Conservation (phyloP, 2,888 invertebrate genomes). For the Acanthacorydalis orientalis region DNA sequence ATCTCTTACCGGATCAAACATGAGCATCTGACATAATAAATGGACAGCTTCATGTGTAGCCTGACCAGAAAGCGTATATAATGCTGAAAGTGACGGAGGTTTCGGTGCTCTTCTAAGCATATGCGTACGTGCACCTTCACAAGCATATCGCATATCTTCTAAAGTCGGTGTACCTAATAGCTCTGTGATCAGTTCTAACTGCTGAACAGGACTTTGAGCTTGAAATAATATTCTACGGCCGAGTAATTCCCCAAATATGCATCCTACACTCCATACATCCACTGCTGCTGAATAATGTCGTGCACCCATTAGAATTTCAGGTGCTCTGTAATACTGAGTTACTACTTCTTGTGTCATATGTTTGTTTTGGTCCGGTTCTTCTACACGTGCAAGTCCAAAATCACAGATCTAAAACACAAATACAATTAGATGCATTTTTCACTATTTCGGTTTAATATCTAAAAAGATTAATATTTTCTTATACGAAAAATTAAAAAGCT, state of each 20-base stretch:
- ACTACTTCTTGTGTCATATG: slow-evolving; percentile 99
- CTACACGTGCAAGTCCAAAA: slow-evolving; percentile 95
- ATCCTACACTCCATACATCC: slow-evolving; percentile 98
- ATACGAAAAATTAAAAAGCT: too few species aligned
- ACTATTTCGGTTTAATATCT: too few species aligned
- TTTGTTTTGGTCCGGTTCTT: slow-evolving; percentile 83
- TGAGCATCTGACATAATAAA: slow-evolving; percentile 90
- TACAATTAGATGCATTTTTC: too few species aligned
- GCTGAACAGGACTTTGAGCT: slow-evolving; percentile 92
- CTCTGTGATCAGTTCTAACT: slow-evolving; percentile 95
- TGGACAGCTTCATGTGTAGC: slow-evolving; percentile 98
- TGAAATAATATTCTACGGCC: slow-evolving; percentile 94
- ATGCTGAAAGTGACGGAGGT: slow-evolving; percentile 71
- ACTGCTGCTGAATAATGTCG: slow-evolving; percentile 92
- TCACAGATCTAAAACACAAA: slow-evolving; percentile 71
- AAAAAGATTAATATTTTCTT: too few species aligned
- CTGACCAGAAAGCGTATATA: slow-evolving; percentile 77
- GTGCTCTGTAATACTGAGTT: slow-evolving; percentile 98
- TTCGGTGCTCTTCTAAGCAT: slow-evolving; percentile 79
- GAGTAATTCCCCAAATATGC: slow-evolving; percentile 95
- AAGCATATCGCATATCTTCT: slow-evolving; percentile 94
- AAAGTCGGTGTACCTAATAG: slow-evolving; percentile 87
- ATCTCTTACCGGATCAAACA: slow-evolving; percentile 82
- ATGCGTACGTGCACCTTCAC: slow-evolving; percentile 86
- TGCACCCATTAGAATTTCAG: slow-evolving; percentile 98